Conservation (phyloP, 2,888 invertebrate genomes). For the Melikaiella ostensackeni region DNA sequence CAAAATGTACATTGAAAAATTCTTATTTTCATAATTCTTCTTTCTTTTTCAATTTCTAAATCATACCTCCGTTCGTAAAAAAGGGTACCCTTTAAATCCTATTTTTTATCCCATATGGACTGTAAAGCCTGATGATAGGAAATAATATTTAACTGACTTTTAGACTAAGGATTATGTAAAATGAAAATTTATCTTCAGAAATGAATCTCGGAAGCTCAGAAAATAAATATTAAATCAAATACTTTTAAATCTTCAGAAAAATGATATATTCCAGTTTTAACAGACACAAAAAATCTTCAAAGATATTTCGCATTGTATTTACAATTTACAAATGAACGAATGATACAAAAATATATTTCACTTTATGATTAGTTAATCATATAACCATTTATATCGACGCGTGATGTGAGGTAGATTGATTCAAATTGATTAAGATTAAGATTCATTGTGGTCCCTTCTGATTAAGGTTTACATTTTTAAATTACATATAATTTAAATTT, state of each 20-base stretch:
- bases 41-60: too few relatives aligned
- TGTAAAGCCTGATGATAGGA: too few relatives aligned
- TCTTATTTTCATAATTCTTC: too few relatives aligned
- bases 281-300: background rate
- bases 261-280: background rate
- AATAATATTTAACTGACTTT: too few relatives aligned
- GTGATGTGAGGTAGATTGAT: conserved; percentile 32
- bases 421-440: conserved; percentile 42
- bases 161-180: too few relatives aligned
- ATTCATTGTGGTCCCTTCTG: background rate
- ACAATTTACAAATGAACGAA: conserved; percentile 50
- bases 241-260: background rate
- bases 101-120: too few relatives aligned
- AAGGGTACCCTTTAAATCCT: too few relatives aligned
- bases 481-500: conserved; percentile 4
- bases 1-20: too few relatives aligned
- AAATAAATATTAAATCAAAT: background rate
- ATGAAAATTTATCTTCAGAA: background rate
- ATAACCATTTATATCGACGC: conserved; percentile 41
- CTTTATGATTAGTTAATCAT: conserved; percentile 49
- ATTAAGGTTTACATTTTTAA: background rate
- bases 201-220: too few relatives aligned
- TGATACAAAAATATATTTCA: conserved; percentile 61
- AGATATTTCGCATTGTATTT: conserved; percentile 47
- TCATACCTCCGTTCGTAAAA: too few relatives aligned